Conservation (phyloP, 37 sponge, comb jelly and placozoan genomes). For the Amphimedon queenslandica region DNA sequence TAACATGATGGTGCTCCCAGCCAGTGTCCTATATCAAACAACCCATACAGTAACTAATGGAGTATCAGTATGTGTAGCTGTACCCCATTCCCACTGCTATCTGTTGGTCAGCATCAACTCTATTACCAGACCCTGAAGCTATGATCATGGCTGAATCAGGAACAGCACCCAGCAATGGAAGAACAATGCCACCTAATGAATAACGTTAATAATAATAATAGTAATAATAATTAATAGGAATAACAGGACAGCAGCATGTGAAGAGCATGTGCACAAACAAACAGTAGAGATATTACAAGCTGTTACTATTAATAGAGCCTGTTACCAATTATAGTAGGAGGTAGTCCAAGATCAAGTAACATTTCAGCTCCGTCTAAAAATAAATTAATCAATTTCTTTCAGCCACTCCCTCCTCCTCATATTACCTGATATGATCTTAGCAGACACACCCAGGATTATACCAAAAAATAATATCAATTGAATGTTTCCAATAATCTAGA, state of each 20-base stretch:
- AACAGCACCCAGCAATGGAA: constrained; percentile 89
- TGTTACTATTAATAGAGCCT: neutral
- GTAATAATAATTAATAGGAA: neutral
- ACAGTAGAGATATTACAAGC: neutral
- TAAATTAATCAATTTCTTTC: neutral
- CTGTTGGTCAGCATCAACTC: constrained; percentile 69
- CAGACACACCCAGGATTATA: constrained; percentile 55
- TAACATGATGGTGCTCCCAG: constrained; percentile 95
- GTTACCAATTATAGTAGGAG: constrained; percentile 75
- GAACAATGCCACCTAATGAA: constrained; percentile 63
- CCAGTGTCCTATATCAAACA: constrained; percentile 61
- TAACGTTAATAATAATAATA: no score
- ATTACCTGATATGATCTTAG: constrained; percentile 87
- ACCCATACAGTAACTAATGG: neutral
- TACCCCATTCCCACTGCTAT: constrained; percentile 94
- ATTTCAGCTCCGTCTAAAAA: constrained; percentile 88
- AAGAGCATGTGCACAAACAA: neutral
- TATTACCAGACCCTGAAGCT: constrained; percentile 74
- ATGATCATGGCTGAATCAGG: constrained; percentile 94
- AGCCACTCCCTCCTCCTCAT: neutral
- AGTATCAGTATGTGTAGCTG: neutral
- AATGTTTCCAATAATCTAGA: constrained; percentile 80
- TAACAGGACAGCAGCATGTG: neutral
- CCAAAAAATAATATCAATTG: constrained; percentile 79
- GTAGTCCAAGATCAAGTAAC: constrained; percentile 85